Evolutionary conservation across 2,113 vertebrate genomes (phyloP).

Genomic region (Naja naja): DNA sequence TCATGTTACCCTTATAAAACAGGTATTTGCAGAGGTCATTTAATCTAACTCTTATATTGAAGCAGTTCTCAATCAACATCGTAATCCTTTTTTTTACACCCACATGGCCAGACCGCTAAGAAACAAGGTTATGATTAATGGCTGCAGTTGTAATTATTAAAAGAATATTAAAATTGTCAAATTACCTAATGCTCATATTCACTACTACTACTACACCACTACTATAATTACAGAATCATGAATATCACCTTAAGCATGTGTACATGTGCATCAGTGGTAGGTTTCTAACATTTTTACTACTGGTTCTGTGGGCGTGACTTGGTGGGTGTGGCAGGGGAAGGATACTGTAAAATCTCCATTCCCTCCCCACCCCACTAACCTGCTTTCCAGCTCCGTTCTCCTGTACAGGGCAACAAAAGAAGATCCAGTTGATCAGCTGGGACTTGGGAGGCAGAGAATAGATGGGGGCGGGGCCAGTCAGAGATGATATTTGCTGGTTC

Average conservation of each 20-base stretch:
- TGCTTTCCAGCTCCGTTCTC: no score
- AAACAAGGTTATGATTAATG: background rate
- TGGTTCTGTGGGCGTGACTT: no score
- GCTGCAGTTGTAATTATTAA: background rate
- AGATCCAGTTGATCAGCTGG: no score
- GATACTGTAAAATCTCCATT: no score
- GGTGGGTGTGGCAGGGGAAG: no score
- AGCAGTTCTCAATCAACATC: background rate
- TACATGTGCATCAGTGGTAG: background rate
- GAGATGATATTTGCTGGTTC: no score
- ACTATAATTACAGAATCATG: background rate
- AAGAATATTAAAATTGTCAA: background rate
- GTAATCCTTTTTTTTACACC: background rate
- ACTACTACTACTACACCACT: background rate
- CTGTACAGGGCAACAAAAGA: no score
- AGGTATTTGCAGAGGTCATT: background rate
- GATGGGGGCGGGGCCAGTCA: no score
- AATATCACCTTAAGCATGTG: background rate
- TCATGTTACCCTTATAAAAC: background rate
- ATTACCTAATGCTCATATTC: background rate
- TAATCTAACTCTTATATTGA: background rate
- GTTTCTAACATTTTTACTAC: no score
- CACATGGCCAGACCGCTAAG: background rate
- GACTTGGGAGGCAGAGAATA: no score
- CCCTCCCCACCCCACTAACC: no score